phyloP scores from a whole-genome alignment of 2,888 invertebrate species.

The Escarpia spicata region DNA sequence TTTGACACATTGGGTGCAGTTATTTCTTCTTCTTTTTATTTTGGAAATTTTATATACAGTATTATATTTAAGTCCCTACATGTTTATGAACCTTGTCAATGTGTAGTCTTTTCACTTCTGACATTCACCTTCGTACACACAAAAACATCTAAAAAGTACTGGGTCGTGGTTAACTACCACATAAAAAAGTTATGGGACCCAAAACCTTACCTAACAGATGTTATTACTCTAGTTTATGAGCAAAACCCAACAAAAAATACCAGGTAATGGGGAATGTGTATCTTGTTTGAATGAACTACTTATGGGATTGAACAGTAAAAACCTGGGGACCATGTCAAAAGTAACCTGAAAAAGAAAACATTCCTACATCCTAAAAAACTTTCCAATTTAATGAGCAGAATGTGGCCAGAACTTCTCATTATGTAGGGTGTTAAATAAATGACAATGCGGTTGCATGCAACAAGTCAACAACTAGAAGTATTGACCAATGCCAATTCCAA shows the following conservation, averaged over 20 bases:
- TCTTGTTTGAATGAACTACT: neutral
- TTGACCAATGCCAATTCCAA: too few species aligned
- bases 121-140: neutral
- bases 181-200: neutral
- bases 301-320: neutral
- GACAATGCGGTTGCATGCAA: neutral
- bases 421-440: neutral
- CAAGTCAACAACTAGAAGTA: neutral
- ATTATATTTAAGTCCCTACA: neutral
- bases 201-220: neutral
- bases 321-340: neutral
- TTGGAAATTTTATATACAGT: neutral
- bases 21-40: neutral
- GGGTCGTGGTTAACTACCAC: neutral
- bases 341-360: neutral
- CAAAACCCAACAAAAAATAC: neutral
- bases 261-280: neutral
- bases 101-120: neutral
- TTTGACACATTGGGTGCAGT: neutral
- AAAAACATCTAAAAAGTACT: neutral
- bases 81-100: neutral
- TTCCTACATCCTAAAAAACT: neutral
- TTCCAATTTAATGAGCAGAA: neutral
- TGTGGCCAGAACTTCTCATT: neutral
- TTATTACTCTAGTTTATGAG: neutral